Base-by-base conservation (phyloP, 2,113 vertebrate genomes). In the Sitta europaea region DNA sequence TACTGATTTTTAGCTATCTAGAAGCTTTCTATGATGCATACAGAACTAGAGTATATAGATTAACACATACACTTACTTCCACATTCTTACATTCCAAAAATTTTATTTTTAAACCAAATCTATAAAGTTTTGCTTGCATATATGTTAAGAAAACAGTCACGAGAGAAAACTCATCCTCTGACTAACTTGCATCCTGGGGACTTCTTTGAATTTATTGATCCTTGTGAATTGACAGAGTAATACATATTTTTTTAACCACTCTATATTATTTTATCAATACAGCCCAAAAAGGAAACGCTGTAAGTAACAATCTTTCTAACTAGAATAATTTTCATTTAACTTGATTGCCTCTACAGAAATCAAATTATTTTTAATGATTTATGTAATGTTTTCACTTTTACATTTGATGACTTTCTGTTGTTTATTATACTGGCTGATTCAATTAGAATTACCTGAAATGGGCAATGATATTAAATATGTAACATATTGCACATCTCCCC, bases 381-480 rank as follows among this genome's bases (percentile, higher is more conserved):
- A 36, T 36, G 81, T 59, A 78, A 47, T 76, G 87, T 92, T 96
- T 97, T 96, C 76, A 70, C 86, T 76, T 92, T 89, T 90, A 66
- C 27, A 91, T 97, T 84, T 94, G 92, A 95, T 95, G 75, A 94
- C 73, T 96, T 95, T 94, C 92, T 96, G 88, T 87, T 97, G 35
- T 51, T 82, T 40, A 48, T 82, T 40, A 48, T 36, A 51, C 12
- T 40, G 57, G 29, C n/a, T 80, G 43, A 95, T 74, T 86, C 45
- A 74, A 92, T 77, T 79, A 92, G n/a, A 87, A 84, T 73, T 63
- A 76, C 73, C 25, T 51, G 75, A 86, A 88, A 74, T 12, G 65
- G 23, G 13, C 65, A 84, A 63, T 24, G 42, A 73, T 72, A 53
- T 80, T 67, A 88, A 57, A 78, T 29, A 84, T 10, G 14, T 42